Evolutionary conservation across 2,113 vertebrate genomes (phyloP), one percentile per base, ranked within the genome.

Genomic region (Rhinogobius similis): DNA sequence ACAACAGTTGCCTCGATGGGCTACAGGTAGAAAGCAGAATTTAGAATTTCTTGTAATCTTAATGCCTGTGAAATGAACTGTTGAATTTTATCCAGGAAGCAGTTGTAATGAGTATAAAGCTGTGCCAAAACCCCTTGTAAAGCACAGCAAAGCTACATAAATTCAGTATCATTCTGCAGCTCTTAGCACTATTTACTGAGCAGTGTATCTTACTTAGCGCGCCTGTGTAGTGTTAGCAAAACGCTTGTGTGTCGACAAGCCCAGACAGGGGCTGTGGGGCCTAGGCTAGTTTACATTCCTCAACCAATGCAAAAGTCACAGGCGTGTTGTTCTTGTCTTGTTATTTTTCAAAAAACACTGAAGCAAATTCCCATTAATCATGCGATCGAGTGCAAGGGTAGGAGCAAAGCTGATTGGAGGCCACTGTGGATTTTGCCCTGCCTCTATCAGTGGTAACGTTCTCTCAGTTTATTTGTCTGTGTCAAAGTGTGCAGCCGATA

Each of bases 211-310:
- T 75, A 65, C 74, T 39, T 0, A 14, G 58, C 10, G 75, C 70
- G 76, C 50, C 86, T 82, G 89, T 43, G 64, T 29, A 82, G 74
- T 78, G 84, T 89, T 82, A 70, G 14, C 69, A 67, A 68, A 66
- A 65, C 41, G 1, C 68, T 13, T 56, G 67, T 26, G 69, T 41
- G 82, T 62, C 43, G 29, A 81, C 87, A 21, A 87, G 89, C 79
- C 82, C 81, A 86, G 88, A 90, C 88, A 81, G 74, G 79, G 86
- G 82, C 86, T 38, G 66, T 76, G 75, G 65, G 48, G 87, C 84
- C 70, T 39, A 5, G 44, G 82, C 88, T 66, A 10, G 87, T 90
- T 90, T 89, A 88, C 88, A 90, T 92, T 92, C 86, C 88, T 72
- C 76, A 70, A 26, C 70, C 13, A 9, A 11, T 58, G 55, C 74